phyloP scores from a whole-genome alignment of 2,888 invertebrate species.

The Microplitis deprimator region DNA sequence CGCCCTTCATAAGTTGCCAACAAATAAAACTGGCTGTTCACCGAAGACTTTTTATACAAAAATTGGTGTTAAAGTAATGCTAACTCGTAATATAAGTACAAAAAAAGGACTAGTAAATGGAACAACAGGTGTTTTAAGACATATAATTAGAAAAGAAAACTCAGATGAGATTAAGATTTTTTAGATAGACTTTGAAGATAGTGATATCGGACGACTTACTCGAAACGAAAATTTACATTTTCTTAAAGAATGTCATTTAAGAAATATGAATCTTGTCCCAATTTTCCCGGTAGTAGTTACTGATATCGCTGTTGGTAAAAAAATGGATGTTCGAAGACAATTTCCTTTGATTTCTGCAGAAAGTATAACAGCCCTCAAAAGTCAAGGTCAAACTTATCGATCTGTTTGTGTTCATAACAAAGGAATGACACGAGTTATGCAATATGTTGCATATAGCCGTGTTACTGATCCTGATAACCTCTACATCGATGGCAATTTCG shows the following conservation, averaged over 20 bases:
- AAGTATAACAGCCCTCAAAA: too few species aligned
- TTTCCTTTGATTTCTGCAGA: too few species aligned
- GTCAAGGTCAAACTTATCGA: conserved; percentile 22
- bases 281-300: too few species aligned
- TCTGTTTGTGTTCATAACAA: conserved; percentile 5
- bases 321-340: too few species aligned
- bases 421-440: neutral
- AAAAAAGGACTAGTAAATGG: conserved; percentile 24
- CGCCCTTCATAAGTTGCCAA: neutral
- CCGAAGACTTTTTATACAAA: neutral
- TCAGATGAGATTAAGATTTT: too few species aligned
- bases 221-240: neutral
- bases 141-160: too few species aligned
- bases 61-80: conserved; percentile 26
- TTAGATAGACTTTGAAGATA: neutral
- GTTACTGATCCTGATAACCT: neutral
- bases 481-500: conserved; percentile 19
- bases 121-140: neutral
- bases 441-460: conserved; percentile 11
- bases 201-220: neutral
- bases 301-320: too few species aligned
- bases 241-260: neutral
- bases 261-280: neutral
- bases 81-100: conserved; percentile 9
- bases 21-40: neutral